Conservation (phyloP, 2,888 invertebrate genomes). For the Luffia ferchaultella region DNA sequence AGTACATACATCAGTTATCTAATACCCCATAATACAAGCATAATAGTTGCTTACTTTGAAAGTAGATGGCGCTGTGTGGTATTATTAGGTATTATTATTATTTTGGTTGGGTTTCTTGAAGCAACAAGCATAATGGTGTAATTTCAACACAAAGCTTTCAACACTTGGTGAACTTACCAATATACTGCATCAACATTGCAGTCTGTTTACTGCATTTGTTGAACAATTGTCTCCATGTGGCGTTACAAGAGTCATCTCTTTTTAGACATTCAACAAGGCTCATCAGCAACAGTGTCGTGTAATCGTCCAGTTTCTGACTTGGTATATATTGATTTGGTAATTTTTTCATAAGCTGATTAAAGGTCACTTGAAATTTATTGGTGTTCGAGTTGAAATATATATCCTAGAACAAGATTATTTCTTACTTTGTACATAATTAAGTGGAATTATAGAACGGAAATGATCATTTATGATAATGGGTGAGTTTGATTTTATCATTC, state of each 20-base stretch:
- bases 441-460: neutral
- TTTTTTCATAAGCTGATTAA: constrained; percentile 73
- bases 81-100: no score
- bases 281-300: constrained; percentile 64
- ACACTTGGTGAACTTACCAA: constrained; percentile 60
- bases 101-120: no score
- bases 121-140: no score
- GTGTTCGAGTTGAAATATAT: constrained; percentile 50
- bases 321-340: constrained; percentile 59
- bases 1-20: no score
- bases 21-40: no score
- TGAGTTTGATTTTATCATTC: no score
- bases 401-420: constrained; percentile 33
- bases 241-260: constrained; percentile 70
- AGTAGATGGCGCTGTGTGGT: no score
- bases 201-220: constrained; percentile 72
- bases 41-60: no score
- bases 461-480: no score
- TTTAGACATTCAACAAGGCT: constrained; percentile 68
- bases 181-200: constrained; percentile 68
- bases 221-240: constrained; percentile 74
- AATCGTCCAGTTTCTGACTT: constrained; percentile 45
- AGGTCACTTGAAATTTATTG: constrained; percentile 54
- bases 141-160: no score
- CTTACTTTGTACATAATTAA: constrained; percentile 5